Conservation (phyloP, 2,888 invertebrate species). For the Galeopsomyia nigrocyanea region DNA sequence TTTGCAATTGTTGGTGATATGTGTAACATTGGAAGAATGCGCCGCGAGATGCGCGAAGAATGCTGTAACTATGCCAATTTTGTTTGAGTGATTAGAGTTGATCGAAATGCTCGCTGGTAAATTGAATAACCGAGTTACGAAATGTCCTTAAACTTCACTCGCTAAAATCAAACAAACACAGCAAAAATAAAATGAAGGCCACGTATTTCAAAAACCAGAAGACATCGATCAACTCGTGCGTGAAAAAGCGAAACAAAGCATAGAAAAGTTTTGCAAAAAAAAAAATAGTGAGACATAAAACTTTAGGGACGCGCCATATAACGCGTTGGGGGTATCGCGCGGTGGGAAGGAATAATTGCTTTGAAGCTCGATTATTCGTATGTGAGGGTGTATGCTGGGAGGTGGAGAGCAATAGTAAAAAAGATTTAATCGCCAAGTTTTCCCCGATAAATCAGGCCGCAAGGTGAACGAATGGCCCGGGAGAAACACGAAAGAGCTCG, state of each 20-base stretch:
- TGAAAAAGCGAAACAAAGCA: background rate
- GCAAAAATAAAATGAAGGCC: too few relatives aligned
- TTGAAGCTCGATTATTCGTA: constrained; percentile 42
- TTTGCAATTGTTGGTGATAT: too few relatives aligned
- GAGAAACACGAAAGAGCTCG: background rate
- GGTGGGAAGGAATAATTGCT: constrained; percentile 35
- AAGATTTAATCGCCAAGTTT: constrained; percentile 50
- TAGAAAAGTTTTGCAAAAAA: too few relatives aligned
- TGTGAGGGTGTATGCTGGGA: constrained; percentile 3
- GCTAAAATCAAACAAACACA: too few relatives aligned
- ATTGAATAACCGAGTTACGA: too few relatives aligned
- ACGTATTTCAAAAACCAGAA: background rate
- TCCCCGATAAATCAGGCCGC: constrained; percentile 43
- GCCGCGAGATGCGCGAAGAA: too few relatives aligned
- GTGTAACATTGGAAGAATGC: too few relatives aligned
- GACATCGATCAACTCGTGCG: background rate
- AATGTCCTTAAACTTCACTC: too few relatives aligned
- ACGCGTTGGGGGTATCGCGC: constrained; percentile 12
- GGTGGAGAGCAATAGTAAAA: constrained; percentile 41
- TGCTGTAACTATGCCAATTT: too few relatives aligned
- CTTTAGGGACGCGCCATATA: constrained; percentile 46
- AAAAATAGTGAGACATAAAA: constrained; percentile 23
- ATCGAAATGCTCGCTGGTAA: too few relatives aligned
- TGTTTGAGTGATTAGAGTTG: too few relatives aligned
- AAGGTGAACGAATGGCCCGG: background rate